phyloP scores from a whole-genome alignment of 2,113 vertebrate genomes.

The Motacilla tschutschensis region DNA sequence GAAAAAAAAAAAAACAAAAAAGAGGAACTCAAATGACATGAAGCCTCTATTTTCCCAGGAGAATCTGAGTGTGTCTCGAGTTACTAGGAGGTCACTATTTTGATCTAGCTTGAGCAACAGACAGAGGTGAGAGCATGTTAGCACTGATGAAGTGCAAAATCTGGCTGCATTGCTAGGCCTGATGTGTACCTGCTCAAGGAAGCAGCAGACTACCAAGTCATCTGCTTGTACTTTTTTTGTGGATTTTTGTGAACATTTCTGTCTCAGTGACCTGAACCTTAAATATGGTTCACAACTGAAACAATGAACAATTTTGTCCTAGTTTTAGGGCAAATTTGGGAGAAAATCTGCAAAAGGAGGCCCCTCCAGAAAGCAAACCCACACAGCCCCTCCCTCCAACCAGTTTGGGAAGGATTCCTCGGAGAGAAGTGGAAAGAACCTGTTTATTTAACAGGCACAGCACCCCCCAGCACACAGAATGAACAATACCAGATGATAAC shows the following conservation, averaged over 20 bases:
- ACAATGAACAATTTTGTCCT: background rate
- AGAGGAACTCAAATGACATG: background rate
- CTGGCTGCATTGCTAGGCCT: background rate
- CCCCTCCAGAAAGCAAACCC: no score
- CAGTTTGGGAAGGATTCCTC: no score
- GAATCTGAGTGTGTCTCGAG: background rate
- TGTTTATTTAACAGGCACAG: no score
- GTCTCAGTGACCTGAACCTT: background rate
- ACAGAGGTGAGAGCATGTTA: fast-evolving
- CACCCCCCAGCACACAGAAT: no score
- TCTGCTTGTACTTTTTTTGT: background rate
- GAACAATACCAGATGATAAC: no score
- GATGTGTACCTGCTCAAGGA: background rate
- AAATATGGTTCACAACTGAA: background rate
- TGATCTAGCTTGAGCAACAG: background rate
- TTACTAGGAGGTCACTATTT: background rate
- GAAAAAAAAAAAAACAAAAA: background rate
- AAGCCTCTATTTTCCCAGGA: background rate
- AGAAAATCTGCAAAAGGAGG: no score
- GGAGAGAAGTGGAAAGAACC: no score
- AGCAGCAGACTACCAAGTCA: background rate
- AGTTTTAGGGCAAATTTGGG: no score
- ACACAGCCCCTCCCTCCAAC: no score
- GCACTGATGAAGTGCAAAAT: background rate
- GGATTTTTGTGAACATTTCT: background rate